Percentiles rank a stretch among this genome's conserved stretches.
These are phyloP conservation scores for Timema cristinae DNA, from an alignment of 2,888 invertebrate genomes.

Conservation along the genomic window DNA sequence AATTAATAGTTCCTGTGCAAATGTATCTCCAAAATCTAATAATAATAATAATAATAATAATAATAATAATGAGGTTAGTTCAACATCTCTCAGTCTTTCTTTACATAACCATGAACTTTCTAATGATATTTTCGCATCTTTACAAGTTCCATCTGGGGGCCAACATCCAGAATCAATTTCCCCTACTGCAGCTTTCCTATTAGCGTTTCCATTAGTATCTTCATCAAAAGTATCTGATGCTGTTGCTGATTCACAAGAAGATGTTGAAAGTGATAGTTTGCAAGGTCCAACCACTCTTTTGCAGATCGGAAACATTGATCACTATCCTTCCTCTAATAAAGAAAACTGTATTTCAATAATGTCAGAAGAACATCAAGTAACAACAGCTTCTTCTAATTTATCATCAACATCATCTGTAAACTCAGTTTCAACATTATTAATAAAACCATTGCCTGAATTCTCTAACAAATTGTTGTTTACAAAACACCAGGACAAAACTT, in stretches of 20 bases:
- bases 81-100: constrained; percentile 14
- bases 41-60: no score
- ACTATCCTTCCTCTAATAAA: constrained; percentile 13
- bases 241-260: constrained; percentile 26
- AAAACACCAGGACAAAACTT: no score
- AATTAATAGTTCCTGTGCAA: no score
- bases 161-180: constrained; percentile 57
- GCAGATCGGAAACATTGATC: constrained; percentile 45
- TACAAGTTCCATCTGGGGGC: constrained; percentile 52
- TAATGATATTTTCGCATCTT: constrained; percentile 57
- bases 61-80: background rate
- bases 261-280: constrained; percentile 41
- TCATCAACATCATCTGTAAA: no score
- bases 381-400: no score
- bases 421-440: no score
- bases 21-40: no score
- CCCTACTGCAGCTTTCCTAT: constrained; percentile 71
- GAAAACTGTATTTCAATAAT: background rate
- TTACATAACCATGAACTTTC: constrained; percentile 46
- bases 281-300: constrained; percentile 46
- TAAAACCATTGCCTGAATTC: no score
- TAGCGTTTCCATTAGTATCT: constrained; percentile 70
- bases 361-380: no score
- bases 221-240: constrained; percentile 46
- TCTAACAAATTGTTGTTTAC: no score